Percentiles rank a stretch among this genome's conserved stretches.
Conservation (phyloP, 2,797 vertebrate genomes). For the Diplodus sargus region DNA sequence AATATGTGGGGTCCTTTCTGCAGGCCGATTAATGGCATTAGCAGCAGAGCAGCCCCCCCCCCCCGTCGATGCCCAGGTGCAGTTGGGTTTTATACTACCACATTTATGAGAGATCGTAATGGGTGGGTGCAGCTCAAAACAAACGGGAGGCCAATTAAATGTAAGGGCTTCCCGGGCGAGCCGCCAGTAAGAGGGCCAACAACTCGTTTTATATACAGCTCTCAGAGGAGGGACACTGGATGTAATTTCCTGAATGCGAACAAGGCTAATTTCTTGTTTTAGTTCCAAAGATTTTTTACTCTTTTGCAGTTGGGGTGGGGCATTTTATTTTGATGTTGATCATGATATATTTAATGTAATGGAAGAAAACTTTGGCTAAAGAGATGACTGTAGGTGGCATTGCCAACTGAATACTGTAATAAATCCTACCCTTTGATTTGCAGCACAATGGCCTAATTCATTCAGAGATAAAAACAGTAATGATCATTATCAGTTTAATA, state of each 20-base stretch:
- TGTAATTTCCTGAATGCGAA: slow-evolving; percentile 27
- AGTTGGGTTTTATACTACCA: slow-evolving; percentile 46
- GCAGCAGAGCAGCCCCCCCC: slow-evolving; percentile 1
- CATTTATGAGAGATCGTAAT: slow-evolving; percentile 63
- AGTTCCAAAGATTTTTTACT: slow-evolving; percentile 11
- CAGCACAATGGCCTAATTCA: not conserved
- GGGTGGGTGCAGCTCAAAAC: slow-evolving; percentile 65
- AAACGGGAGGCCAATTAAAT: slow-evolving; percentile 65
- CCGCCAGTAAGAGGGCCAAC: slow-evolving; percentile 47
- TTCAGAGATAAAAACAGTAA: not conserved
- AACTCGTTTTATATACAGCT: slow-evolving; percentile 42
- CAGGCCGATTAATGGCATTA: slow-evolving; percentile 58
- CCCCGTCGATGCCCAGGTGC: slow-evolving; percentile 39
- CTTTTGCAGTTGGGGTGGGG: not conserved
- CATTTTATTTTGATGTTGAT: not conserved
- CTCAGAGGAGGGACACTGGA: slow-evolving; percentile 31
- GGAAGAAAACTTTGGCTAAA: not conserved
- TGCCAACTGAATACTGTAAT: not conserved
- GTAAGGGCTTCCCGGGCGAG: slow-evolving; percentile 59
- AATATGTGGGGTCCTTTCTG: slow-evolving; percentile 34
- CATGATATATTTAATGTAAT: not conserved
- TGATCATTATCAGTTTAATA: not conserved
- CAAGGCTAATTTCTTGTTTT: not conserved
- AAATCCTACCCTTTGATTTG: not conserved
- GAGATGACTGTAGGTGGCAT: not conserved